phyloP scores from a whole-genome alignment of 2,888 invertebrate genomes.

The Teleogryllus oceanicus region DNA sequence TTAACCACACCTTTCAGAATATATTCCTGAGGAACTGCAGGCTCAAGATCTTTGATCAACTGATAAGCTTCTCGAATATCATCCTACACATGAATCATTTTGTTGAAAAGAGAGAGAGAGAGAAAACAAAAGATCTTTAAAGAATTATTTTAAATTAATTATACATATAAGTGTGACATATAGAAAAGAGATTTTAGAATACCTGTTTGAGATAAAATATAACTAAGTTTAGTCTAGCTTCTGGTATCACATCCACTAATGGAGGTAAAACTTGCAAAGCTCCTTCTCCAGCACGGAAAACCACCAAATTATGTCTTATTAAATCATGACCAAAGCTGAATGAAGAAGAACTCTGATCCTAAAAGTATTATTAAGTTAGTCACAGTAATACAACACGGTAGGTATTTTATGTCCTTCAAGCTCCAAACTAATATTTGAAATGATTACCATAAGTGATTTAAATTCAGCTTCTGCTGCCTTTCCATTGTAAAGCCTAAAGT shows the following conservation, averaged over 20 bases:
- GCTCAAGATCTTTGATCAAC: slow-evolving; percentile 85
- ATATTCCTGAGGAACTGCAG: slow-evolving; percentile 91
- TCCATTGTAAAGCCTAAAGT: slow-evolving; percentile 85
- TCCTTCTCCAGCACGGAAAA: slow-evolving; percentile 90
- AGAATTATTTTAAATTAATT: not conserved
- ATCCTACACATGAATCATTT: slow-evolving; percentile 48
- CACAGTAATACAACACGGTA: not conserved
- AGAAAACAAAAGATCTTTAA: not conserved
- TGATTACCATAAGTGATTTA: slow-evolving; percentile 60
- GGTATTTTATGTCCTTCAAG: too few relatives aligned
- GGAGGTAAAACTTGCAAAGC: slow-evolving; percentile 89
- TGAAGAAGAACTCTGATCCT: slow-evolving; percentile 63
- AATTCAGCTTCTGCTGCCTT: slow-evolving; percentile 91
- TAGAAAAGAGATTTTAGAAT: slow-evolving; percentile 5
- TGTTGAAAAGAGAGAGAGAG: not conserved
- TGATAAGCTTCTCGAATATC: slow-evolving; percentile 85
- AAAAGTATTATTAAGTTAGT: slow-evolving; percentile 30
- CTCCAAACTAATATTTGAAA: too few relatives aligned
- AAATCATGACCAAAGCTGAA: slow-evolving; percentile 83
- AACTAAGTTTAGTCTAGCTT: slow-evolving; percentile 92
- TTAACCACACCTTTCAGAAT: slow-evolving; percentile 95
- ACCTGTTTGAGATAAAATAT: slow-evolving; percentile 84
- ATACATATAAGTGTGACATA: not conserved
- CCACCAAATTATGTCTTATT: slow-evolving; percentile 91
- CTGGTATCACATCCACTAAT: slow-evolving; percentile 91